Conservation (phyloP, 2,797 vertebrate genomes). For the Coreius guichenoti region DNA sequence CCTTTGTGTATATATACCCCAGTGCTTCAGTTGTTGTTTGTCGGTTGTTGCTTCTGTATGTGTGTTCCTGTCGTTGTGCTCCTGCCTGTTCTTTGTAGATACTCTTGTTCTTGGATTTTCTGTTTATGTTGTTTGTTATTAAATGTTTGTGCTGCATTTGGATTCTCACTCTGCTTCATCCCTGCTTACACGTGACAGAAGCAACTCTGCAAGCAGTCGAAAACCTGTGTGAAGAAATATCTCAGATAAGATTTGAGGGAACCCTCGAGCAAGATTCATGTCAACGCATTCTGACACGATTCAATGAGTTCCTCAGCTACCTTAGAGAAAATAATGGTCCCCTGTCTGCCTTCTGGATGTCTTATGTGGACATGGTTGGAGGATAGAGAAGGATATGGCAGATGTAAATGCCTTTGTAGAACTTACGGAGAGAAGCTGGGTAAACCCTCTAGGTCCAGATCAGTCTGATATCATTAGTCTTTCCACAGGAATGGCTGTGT, state of each 20-base stretch:
- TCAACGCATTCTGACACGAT: neutral
- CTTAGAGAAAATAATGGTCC: neutral
- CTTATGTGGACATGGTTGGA: slow-evolving; percentile 2
- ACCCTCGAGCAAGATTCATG: neutral
- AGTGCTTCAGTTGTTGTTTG: no score
- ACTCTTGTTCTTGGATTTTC: no score
- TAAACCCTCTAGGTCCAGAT: neutral
- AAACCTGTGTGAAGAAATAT: neutral
- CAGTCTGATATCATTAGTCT: neutral
- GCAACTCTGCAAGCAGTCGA: neutral
- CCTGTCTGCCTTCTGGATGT: slow-evolving; percentile 3
- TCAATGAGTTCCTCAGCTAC: neutral
- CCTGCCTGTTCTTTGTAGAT: no score
- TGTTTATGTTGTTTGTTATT: no score
- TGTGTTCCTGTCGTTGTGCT: no score
- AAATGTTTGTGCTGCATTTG: no score
- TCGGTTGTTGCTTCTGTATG: no score
- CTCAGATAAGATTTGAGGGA: neutral
- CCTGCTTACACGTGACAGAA: no score
- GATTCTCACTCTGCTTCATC: no score
- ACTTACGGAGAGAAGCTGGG: neutral
- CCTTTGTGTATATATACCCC: no score
- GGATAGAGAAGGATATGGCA: neutral
- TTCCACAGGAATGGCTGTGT: neutral
- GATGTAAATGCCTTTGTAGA: no score